These are phyloP conservation scores for Leptosomus discolor DNA, from an alignment of 2,113 vertebrate species.

Conservation along the genomic window DNA sequence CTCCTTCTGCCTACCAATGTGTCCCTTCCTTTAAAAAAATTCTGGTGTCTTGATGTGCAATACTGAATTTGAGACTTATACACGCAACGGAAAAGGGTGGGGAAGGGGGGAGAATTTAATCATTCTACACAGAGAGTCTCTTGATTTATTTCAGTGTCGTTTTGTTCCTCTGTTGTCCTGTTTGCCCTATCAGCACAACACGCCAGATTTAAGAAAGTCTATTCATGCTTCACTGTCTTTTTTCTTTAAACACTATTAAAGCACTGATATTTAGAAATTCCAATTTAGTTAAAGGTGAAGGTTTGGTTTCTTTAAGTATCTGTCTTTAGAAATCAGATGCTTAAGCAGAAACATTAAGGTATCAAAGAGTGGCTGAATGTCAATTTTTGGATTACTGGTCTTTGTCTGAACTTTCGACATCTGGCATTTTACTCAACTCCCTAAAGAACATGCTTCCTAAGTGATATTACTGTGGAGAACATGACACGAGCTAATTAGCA, in stretches of 20 bases:
- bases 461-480: neutral
- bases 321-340: neutral
- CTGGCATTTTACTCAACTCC: neutral
- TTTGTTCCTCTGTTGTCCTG: neutral
- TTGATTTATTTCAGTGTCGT: neutral
- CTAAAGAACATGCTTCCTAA: neutral
- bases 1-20: neutral
- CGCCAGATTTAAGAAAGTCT: neutral
- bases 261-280: conserved; percentile 17
- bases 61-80: neutral
- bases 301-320: neutral
- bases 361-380: neutral
- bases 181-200: neutral
- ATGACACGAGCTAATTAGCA: neutral
- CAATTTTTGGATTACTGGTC: neutral
- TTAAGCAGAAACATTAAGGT: neutral
- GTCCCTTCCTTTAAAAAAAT: neutral
- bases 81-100: neutral
- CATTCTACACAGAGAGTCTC: neutral
- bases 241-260: neutral
- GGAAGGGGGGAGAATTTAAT: neutral
- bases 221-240: neutral
- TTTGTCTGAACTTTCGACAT: neutral
- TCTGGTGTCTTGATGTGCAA: neutral
- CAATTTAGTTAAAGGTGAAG: neutral